Evolutionary conservation across 2,113 vertebrate species (phyloP).

Genomic region (Oreotragus oreotragus): DNA sequence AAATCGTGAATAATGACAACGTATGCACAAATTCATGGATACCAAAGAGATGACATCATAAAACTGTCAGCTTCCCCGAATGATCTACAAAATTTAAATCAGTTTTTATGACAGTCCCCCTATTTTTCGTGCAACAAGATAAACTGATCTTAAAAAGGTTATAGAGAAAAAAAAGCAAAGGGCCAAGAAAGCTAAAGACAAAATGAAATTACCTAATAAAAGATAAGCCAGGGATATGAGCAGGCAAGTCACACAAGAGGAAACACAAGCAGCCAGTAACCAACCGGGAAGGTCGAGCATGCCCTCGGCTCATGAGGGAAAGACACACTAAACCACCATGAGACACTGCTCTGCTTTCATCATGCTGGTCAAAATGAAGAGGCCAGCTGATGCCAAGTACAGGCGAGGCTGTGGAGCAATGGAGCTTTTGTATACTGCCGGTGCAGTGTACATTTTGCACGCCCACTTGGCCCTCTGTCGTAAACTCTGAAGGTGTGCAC

Average conservation of each 20-base stretch:
- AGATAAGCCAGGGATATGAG: neutral
- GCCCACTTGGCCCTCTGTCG: neutral
- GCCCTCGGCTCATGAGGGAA: too few relatives aligned
- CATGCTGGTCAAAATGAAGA: neutral
- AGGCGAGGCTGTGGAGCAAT: neutral
- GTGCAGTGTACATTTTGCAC: neutral
- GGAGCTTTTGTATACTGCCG: too few relatives aligned
- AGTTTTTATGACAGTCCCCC: neutral
- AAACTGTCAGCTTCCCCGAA: neutral
- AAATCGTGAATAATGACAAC: neutral
- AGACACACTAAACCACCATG: neutral
- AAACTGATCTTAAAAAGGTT: neutral
- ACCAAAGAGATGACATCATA: neutral
- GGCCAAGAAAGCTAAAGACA: neutral
- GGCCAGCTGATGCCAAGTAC: neutral
- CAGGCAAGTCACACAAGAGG: neutral
- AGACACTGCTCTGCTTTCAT: neutral
- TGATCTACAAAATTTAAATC: neutral
- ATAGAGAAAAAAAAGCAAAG: neutral
- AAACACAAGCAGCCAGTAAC: neutral
- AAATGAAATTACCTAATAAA: neutral
- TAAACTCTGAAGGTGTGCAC: neutral
- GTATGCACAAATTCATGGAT: neutral
- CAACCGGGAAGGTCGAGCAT: neutral
- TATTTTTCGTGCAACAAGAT: neutral